These are phyloP conservation scores for Elaphurus davidianus DNA, from an alignment of 2,113 vertebrate species.

Conservation along the genomic window DNA sequence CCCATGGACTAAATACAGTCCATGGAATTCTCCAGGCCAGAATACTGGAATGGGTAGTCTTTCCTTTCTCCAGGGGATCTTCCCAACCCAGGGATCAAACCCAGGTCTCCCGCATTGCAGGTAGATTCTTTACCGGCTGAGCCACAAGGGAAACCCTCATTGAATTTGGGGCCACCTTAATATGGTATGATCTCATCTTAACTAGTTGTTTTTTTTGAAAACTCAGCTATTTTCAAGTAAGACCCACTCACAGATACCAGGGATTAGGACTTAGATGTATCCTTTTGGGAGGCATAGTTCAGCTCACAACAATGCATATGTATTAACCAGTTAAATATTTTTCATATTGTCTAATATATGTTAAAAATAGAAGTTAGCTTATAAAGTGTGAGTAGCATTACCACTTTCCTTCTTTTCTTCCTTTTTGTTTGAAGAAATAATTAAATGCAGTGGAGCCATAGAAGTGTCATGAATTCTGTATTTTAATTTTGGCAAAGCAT, in stretches of 20 bases:
- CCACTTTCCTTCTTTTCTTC: not conserved
- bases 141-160: not conserved
- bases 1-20: not conserved
- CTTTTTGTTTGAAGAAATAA: not conserved
- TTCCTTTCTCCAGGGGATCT: no score
- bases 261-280: not conserved
- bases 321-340: conserved; percentile 8
- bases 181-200: not conserved
- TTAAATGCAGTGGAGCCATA: not conserved
- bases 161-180: not conserved
- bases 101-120: not conserved
- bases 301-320: not conserved
- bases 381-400: not conserved
- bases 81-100: no score
- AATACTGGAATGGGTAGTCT: no score
- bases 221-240: not conserved
- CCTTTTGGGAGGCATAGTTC: not conserved
- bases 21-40: not conserved
- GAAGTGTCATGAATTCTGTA: not conserved
- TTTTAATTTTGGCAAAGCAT: conserved; percentile 24
- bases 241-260: not conserved
- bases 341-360: not conserved
- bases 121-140: not conserved
- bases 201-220: not conserved
- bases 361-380: conserved; percentile 8